Percentiles rank a stretch among this genome's conserved stretches.
phyloP scores from a whole-genome alignment of 1,140 invertebrate genomes.

The Drosophila ogumai region DNA sequence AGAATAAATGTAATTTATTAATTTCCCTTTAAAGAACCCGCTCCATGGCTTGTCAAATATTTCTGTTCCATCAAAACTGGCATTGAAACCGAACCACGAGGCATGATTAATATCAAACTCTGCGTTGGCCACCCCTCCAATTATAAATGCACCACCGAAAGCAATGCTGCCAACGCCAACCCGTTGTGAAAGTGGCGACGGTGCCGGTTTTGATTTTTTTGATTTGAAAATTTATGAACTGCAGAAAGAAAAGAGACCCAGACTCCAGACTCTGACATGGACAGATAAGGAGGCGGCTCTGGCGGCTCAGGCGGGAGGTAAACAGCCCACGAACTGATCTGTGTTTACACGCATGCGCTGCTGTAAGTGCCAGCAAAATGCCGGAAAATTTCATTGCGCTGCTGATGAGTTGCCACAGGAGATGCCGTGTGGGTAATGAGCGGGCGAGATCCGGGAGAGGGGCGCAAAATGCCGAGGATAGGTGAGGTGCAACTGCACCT shows the following conservation, averaged over 20 bases:
- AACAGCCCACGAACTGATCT: constrained; percentile 35
- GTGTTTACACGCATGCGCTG: constrained; percentile 51
- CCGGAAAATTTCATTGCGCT: constrained; percentile 54
- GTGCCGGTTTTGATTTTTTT: constrained; percentile 23
- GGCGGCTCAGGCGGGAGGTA: neutral
- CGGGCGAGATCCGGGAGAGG: neutral
- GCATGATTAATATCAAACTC: constrained; percentile 1
- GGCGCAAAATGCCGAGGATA: neutral
- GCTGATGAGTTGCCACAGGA: constrained; percentile 64
- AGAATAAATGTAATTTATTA: neutral
- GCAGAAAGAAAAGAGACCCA: constrained; percentile 15
- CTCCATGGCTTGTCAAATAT: neutral
- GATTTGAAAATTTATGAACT: constrained; percentile 55
- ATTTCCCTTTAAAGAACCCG: neutral
- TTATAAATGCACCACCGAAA: constrained; percentile 18
- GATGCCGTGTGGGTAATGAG: constrained; percentile 34
- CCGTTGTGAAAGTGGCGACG: constrained; percentile 52
- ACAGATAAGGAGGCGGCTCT: neutral
- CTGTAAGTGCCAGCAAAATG: constrained; percentile 64
- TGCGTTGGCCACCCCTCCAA: neutral
- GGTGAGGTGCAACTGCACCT: neutral
- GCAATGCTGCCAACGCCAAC: constrained; percentile 14
- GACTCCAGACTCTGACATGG: neutral
- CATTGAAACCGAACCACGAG: constrained; percentile 2
- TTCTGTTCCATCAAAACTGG: neutral